Conservation (phyloP, 2,888 invertebrate genomes). For the Amphipoea oculea region DNA sequence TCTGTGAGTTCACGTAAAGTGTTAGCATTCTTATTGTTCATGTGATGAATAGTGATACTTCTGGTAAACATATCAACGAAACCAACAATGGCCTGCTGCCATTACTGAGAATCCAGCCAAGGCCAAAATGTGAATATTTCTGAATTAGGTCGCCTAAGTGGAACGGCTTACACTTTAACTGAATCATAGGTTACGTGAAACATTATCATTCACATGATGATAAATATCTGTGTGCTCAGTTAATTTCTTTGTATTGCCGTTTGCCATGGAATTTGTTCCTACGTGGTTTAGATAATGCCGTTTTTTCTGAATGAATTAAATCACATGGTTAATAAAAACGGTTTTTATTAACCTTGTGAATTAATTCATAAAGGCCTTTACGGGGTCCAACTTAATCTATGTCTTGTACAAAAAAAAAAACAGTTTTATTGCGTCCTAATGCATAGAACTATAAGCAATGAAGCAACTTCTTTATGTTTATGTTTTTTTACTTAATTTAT, state of each 20-base stretch:
- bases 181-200: slow-evolving; percentile 75
- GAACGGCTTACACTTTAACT: slow-evolving; percentile 74
- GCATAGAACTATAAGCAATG: not conserved
- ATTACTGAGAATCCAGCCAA: slow-evolving; percentile 78
- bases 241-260: slow-evolving; percentile 32
- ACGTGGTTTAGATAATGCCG: not conserved
- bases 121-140: slow-evolving; percentile 78
- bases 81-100: slow-evolving; percentile 68
- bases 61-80: slow-evolving; percentile 48
- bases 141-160: slow-evolving; percentile 80
- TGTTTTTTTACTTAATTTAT: slow-evolving; percentile 20
- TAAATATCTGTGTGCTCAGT: slow-evolving; percentile 46
- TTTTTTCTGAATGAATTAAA: not conserved
- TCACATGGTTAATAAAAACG: no score
- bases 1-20: slow-evolving; percentile 19
- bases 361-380: not conserved
- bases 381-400: not conserved
- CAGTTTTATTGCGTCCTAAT: not conserved
- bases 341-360: not conserved
- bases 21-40: slow-evolving; percentile 23
- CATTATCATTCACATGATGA: slow-evolving; percentile 62
- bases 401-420: not conserved
- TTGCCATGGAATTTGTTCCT: slow-evolving; percentile 24
- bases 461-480: slow-evolving; percentile 10
- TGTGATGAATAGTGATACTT: slow-evolving; percentile 45